Conservation (phyloP, 2,113 vertebrate species). For the Scophthalmus maximus region DNA sequence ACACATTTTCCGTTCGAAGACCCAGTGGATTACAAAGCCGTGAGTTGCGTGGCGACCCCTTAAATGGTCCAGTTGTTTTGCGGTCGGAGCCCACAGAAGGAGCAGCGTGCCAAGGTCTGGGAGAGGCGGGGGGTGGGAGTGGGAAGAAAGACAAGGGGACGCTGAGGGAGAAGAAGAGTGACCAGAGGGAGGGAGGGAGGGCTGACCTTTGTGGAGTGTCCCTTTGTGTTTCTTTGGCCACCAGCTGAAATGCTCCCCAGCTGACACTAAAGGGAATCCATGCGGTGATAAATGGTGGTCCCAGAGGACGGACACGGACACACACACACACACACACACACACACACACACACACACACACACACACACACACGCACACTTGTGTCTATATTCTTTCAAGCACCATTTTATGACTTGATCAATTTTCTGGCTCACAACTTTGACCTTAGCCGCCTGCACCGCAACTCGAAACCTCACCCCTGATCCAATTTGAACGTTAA, state of each 20-base stretch:
- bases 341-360: background rate
- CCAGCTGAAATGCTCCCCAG: slow-evolving; percentile 38
- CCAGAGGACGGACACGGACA: slow-evolving; percentile 14
- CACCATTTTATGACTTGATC: background rate
- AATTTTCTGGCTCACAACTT: slow-evolving; percentile 10
- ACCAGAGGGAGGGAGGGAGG: background rate
- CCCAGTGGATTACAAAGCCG: slow-evolving; percentile 40
- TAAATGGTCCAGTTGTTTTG: slow-evolving; percentile 61
- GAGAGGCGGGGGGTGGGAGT: background rate
- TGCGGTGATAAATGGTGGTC: slow-evolving; percentile 46
- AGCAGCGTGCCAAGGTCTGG: slow-evolving; percentile 42
- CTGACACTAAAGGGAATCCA: slow-evolving; percentile 31
- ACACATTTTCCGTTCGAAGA: slow-evolving; percentile 28
- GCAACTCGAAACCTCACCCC: background rate
- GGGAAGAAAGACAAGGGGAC: slow-evolving; percentile 33
- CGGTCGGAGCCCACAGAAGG: slow-evolving; percentile 53
- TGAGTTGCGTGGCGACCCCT: slow-evolving; percentile 17
- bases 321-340: slow-evolving; percentile 4
- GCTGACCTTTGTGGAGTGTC: slow-evolving; percentile 19
- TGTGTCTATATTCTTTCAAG: background rate
- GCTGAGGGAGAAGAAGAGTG: slow-evolving; percentile 9
- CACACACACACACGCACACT: background rate
- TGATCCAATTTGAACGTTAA: slow-evolving; percentile 11
- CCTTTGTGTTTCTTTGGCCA: slow-evolving; percentile 55
- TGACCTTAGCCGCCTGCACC: slow-evolving; percentile 18